Base-by-base conservation (phyloP, 2,113 vertebrate species). In the Petroica traversi region DNA sequence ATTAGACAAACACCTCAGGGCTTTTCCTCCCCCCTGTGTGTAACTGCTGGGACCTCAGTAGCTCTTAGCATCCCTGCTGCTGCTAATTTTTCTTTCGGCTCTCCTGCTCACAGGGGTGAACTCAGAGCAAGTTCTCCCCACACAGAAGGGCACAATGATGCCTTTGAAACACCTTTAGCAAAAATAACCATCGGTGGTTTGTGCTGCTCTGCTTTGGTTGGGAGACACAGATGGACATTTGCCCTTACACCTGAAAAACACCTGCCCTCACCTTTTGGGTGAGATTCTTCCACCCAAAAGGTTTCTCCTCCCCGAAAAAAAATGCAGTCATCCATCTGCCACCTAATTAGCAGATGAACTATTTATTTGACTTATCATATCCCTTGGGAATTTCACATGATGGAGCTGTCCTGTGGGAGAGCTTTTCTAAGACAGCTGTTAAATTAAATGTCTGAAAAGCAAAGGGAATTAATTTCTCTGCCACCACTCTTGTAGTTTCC, bases 351-450 rank as follows among this genome's bases (percentile, higher is more conserved):
- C 31, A 88, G 92, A 59, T 46, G 36, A 63, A 48, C 52, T 92
- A 72, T 84, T 91, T 71, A 62, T 92, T 84, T 95, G 72, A 76
- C 49, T 93, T 89, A 33, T 46, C 72, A 90, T 45, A 71, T 58
- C 69, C 57, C 63, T 85, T 76, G 49, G 72, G 84, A 92, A 80
- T 84, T 75, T 81, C 40, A 40, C 19, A 55, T 43, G 54, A 87
- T 41, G n/a, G 40, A 89, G 54, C 13, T 78, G 45, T 55, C 76
- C 48, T 66, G 41, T 52, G 59, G 63, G 85, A 96, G 49, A 91
- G 75, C 11, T 83, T 79, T 79, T 73, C 67, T 46, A 48, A 86
- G 63, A 52, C 22, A 61, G 19, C 14, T 74, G 29, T 59, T 91
- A 94, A 92, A 94, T 31, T 15, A 59, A 61, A 57, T 26, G 23